Conservation (phyloP, 2,888 invertebrate species). For the Polylopha cassiicola region DNA sequence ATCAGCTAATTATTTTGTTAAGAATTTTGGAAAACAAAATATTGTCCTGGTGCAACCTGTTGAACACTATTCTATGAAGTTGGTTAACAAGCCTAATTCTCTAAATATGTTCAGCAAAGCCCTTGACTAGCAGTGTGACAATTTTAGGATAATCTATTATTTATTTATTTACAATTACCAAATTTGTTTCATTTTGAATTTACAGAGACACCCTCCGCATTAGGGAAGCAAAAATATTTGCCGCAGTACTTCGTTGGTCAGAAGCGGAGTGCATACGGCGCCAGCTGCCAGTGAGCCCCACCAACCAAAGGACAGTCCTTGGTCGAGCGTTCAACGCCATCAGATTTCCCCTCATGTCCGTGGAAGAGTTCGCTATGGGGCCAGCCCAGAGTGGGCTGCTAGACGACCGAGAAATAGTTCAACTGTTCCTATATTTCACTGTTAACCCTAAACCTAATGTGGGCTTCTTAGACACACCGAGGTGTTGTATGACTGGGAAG, state of each 20-base stretch:
- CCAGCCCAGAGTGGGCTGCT: constrained; percentile 86
- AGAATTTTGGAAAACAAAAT: no score
- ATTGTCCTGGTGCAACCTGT: no score
- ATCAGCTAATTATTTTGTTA: no score
- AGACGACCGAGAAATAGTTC: constrained; percentile 86
- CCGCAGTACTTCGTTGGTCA: constrained; percentile 84
- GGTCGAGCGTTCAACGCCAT: constrained; percentile 84
- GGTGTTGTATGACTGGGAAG: constrained; percentile 87
- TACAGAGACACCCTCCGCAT: constrained; percentile 87
- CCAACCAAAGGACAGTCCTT: constrained; percentile 82
- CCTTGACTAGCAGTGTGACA: no score
- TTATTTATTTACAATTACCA: background rate
- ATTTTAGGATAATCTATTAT: no score
- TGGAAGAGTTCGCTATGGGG: constrained; percentile 89
- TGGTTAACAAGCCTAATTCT: no score
- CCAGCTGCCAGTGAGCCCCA: constrained; percentile 79
- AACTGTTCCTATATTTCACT: constrained; percentile 82
- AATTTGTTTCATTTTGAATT: constrained; percentile 26
- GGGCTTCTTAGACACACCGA: constrained; percentile 82
- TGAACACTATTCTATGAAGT: no score
- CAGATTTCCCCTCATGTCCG: constrained; percentile 89
- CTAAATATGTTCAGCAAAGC: no score
- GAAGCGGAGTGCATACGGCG: constrained; percentile 84
- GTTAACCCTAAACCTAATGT: constrained; percentile 87
- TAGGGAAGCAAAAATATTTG: constrained; percentile 86